Base-by-base conservation (phyloP, 2,797 vertebrate species). In the Sandelia bainsii region DNA sequence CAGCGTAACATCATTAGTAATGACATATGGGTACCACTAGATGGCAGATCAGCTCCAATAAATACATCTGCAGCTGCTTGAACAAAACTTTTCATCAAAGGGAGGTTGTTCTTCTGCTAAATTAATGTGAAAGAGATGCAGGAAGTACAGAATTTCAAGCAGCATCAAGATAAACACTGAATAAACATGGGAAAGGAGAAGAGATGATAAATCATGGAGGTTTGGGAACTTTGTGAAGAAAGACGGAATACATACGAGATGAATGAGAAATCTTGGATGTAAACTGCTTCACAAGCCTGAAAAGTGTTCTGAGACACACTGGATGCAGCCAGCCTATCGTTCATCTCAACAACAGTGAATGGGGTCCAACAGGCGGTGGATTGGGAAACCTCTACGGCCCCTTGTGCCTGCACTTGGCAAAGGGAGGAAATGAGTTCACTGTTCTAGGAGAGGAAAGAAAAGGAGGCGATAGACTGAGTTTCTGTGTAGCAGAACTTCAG, bases 31-130 rank as follows among this genome's bases (percentile, higher is more conserved):
- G 0, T 3, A 0, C 82, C 82, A 79, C 65, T 49, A 63, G 82
- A 39, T 70, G 79, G 76, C 75, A 71, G 45, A 39, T 12, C n/a
- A 65, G 23, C 54, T 50, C 19, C 1, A 37, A 6, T 53, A 3
- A 39, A 54, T 52, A 32, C 42, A 49, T 29, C 17, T 4, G 13
- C 8, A 48, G 39, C 20, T 19, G 19, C 27, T 19, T 11, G 11
- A 49, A 20, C 29, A 10, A 32, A 46, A 9, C 62, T 2, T 25
- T 16, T n/a, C 6, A 32, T 3, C 22, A 39, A 3, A 42, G 6
- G 8, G 22, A 22, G 6, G 14, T 8, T 6, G 8, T 27, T 46
- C 44, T 46, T 17, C 45, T 42, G 20, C 22, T 23, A 22, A 22
- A 19, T 12, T 8, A 42, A 48, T 40, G 45, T 58, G 45, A 50